Conservation (phyloP, 2,113 vertebrate genomes). For the Anhinga anhinga region DNA sequence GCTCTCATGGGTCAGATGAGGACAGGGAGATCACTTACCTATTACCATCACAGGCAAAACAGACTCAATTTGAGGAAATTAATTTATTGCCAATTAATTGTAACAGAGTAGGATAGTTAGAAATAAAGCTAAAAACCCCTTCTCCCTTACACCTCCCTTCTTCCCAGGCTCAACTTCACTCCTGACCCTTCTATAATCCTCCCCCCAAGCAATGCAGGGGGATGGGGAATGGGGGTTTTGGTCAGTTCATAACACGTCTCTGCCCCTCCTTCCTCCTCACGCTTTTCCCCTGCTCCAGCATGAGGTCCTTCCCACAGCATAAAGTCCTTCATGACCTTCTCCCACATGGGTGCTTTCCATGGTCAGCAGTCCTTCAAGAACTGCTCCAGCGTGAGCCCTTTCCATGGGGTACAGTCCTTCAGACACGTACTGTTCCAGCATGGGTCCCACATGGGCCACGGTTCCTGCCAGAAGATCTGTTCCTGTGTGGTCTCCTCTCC, state of each 20-base stretch:
- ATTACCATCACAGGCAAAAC: not conserved
- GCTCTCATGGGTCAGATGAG: not conserved
- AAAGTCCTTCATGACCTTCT: not conserved
- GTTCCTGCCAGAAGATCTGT: not conserved
- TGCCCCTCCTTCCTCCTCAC: not conserved
- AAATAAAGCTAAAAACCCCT: not conserved
- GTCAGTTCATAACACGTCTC: not conserved
- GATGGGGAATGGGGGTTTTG: not conserved
- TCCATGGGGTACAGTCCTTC: not conserved
- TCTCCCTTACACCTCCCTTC: not conserved
- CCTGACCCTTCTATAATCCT: not conserved
- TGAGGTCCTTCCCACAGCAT: not conserved
- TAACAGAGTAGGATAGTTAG: not conserved
- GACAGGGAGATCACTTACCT: not conserved
- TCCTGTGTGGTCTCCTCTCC: not conserved
- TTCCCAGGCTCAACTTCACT: not conserved
- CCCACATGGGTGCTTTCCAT: not conserved
- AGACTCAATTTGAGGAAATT: not conserved
- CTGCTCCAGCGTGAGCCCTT: not conserved
- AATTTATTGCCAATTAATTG: not conserved
- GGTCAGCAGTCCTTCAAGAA: not conserved
- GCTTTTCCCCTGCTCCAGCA: not conserved
- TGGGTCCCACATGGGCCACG: not conserved
- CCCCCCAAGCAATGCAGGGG: rapidly evolving
- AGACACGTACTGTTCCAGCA: not conserved